Conservation (phyloP, 2,888 invertebrate genomes). For the Minunthozetes semirufus region DNA sequence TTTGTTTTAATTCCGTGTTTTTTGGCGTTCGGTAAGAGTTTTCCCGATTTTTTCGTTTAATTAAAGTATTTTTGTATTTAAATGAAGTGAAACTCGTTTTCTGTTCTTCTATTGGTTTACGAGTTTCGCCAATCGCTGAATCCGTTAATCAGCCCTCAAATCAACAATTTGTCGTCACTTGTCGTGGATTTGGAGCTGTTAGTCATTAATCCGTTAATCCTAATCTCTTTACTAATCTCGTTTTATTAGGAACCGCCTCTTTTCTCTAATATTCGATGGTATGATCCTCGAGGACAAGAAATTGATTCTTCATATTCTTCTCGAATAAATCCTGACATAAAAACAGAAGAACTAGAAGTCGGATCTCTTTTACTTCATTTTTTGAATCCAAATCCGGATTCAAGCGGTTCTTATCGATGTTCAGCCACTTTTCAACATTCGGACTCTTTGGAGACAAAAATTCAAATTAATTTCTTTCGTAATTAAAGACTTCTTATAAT, state of each 20-base stretch:
- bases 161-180: constrained; percentile 67
- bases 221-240: not conserved
- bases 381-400: constrained; percentile 27
- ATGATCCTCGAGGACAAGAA: constrained; percentile 56
- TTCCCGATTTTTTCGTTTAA: too few species aligned
- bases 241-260: constrained; percentile 55
- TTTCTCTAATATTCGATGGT: constrained; percentile 70
- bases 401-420: constrained; percentile 23
- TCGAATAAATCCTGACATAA: not conserved
- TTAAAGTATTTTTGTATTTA: not conserved
- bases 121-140: not conserved
- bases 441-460: constrained; percentile 2
- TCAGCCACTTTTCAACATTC: constrained; percentile 30
- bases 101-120: not conserved
- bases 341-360: not conserved
- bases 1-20: not conserved
- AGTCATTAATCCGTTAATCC: not conserved
- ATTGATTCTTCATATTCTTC: constrained; percentile 33
- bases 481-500: not conserved
- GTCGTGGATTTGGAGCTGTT: constrained; percentile 61
- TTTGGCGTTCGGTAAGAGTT: not conserved
- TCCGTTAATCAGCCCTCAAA: constrained; percentile 56
- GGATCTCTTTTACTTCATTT: constrained; percentile 15
- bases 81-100: too few species aligned
- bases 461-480: constrained; percentile 33